Conservation (phyloP, 2,888 invertebrate genomes). For the Ormyrus nitidulus region DNA sequence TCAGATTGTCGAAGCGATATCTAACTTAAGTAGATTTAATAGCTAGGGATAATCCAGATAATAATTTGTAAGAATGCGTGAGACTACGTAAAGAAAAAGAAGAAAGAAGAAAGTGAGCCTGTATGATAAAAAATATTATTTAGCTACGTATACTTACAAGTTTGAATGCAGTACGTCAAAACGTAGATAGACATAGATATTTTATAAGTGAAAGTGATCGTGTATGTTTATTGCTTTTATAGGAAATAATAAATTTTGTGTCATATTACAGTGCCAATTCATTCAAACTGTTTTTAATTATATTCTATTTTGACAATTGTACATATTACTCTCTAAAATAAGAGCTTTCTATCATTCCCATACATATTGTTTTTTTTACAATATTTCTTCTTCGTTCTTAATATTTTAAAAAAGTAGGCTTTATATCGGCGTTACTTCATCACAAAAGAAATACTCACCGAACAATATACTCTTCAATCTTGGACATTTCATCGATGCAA, state of each 20-base stretch:
- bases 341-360: constrained; percentile 29
- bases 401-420: constrained; percentile 32
- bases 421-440: constrained; percentile 38
- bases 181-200: constrained; percentile 66
- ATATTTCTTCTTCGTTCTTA: constrained; percentile 15
- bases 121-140: constrained; percentile 40
- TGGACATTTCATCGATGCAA: constrained; percentile 49
- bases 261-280: constrained; percentile 62
- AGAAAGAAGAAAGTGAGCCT: constrained; percentile 38
- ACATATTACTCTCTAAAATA: constrained; percentile 42
- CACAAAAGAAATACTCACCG: constrained; percentile 56
- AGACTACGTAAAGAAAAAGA: constrained; percentile 21
- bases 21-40: constrained; percentile 29
- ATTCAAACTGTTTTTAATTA: constrained; percentile 52
- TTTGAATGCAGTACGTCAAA: constrained; percentile 59
- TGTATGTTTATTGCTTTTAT: constrained; percentile 71
- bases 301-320: constrained; percentile 41
- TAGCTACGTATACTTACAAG: constrained; percentile 57
- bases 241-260: constrained; percentile 72
- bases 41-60: constrained; percentile 27
- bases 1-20: constrained; percentile 27
- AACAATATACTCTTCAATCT: constrained; percentile 53
- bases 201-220: constrained; percentile 72
- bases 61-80: constrained; percentile 18
- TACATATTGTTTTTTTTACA: constrained; percentile 42